phyloP scores from a whole-genome alignment of 1,140 invertebrate species.

The Dinoponera quadriceps region DNA sequence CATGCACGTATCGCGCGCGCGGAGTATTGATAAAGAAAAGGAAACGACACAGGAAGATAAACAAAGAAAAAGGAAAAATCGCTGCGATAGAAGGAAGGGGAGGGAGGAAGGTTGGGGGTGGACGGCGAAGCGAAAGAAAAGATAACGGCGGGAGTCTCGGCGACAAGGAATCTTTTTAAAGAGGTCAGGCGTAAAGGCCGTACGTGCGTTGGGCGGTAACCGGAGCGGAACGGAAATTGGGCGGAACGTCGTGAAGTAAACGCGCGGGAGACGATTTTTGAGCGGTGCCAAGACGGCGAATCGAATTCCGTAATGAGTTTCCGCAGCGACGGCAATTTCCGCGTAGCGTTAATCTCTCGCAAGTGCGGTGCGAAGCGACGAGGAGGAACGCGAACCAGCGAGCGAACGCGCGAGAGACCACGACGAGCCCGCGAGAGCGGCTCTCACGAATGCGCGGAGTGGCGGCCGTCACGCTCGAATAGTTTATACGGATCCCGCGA shows the following conservation, averaged over 20 bases:
- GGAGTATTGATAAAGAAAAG: slow-evolving; percentile 59
- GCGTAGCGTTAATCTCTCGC: slow-evolving; percentile 40
- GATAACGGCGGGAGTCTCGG: slow-evolving; percentile 63
- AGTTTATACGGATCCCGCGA: slow-evolving; percentile 21
- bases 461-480: not conserved
- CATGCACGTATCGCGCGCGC: slow-evolving; percentile 31
- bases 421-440: no score
- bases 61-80: no score
- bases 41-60: not conserved
- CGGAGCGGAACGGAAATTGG: slow-evolving; percentile 65
- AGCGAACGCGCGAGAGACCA: not conserved
- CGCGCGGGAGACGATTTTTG: slow-evolving; percentile 67
- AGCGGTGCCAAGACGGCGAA: not conserved
- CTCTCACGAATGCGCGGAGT: no score
- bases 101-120: not conserved
- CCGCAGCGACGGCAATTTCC: slow-evolving; percentile 29
- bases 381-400: no score
- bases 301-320: slow-evolving; percentile 50
- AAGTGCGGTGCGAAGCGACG: no score
- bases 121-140: slow-evolving; percentile 26
- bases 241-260: slow-evolving; percentile 57
- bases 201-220: slow-evolving; percentile 72
- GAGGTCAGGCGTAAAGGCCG: slow-evolving; percentile 70
- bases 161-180: slow-evolving; percentile 70
- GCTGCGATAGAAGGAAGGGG: not conserved